phyloP scores from a whole-genome alignment of 2,113 vertebrate species.

The Tichodroma muraria region DNA sequence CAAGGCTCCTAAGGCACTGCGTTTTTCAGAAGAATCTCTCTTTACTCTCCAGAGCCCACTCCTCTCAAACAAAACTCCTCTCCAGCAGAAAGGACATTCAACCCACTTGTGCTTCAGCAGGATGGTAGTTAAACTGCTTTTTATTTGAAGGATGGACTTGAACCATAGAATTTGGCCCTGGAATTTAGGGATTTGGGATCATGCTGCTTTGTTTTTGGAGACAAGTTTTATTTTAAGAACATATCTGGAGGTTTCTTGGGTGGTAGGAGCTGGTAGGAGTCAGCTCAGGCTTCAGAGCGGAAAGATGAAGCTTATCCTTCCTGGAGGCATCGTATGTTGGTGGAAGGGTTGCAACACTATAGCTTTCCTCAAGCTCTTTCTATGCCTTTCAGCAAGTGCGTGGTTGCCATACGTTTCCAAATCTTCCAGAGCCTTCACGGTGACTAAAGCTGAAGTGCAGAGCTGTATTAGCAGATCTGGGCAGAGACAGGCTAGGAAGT shows the following conservation, averaged over 20 bases:
- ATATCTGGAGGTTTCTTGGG: not conserved
- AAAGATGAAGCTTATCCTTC: not conserved
- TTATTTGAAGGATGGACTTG: not conserved
- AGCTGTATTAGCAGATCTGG: not conserved
- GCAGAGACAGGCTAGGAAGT: not conserved
- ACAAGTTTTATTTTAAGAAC: not conserved
- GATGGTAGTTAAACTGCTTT: not conserved
- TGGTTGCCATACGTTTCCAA: not conserved
- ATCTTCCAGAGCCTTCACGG: not conserved
- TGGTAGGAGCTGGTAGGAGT: not conserved
- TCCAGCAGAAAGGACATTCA: not conserved
- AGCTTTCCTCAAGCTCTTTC: not conserved
- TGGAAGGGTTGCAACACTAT: not conserved
- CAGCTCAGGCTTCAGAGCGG: not conserved
- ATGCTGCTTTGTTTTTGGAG: not conserved
- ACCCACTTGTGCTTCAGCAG: not conserved
- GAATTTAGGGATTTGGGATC: not conserved
- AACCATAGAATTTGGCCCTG: not conserved
- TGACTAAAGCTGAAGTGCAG: not conserved
- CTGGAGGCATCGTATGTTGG: fast-evolving
- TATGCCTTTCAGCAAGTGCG: not conserved
- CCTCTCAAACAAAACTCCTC: not conserved
- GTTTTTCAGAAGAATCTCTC: not conserved
- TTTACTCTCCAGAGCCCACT: not conserved
- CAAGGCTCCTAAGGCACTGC: not conserved